These are phyloP conservation scores for Perdita meconis DNA, from an alignment of 2,888 invertebrate genomes.

Conservation along the genomic window DNA sequence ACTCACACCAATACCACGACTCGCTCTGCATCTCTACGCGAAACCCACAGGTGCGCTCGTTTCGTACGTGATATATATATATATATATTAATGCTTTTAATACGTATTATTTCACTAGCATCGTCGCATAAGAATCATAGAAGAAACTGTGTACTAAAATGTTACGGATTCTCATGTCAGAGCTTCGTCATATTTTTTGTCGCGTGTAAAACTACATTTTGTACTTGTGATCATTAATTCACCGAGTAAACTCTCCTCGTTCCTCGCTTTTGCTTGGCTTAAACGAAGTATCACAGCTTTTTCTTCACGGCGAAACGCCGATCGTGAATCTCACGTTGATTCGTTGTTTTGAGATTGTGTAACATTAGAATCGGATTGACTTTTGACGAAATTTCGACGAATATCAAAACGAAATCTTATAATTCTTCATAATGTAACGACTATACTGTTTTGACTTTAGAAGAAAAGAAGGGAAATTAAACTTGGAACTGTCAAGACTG, in stretches of 20 bases:
- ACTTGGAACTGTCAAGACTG: constrained; percentile 82
- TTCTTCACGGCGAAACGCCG: constrained; percentile 24
- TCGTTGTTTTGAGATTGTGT: constrained; percentile 4
- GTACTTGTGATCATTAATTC: constrained; percentile 31
- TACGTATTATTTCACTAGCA: constrained; percentile 27
- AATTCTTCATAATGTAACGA: constrained; percentile 46
- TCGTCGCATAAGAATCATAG: constrained; percentile 14
- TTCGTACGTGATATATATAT: constrained; percentile 63
- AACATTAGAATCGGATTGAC: constrained; percentile 15
- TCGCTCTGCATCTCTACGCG: constrained; percentile 87
- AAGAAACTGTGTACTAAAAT: constrained; percentile 8
- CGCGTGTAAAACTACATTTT: constrained; percentile 14
- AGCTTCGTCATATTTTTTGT: constrained; percentile 24
- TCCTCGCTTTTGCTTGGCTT: constrained; percentile 55
- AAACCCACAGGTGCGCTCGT: constrained; percentile 84
- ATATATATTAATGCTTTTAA: constrained; percentile 53
- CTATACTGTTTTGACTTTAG: constrained; percentile 72
- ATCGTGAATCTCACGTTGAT: constrained; percentile 17
- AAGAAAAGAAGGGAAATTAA: constrained; percentile 82
- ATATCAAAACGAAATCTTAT: constrained; percentile 4
- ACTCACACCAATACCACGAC: constrained; percentile 84
- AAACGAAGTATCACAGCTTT: constrained; percentile 28
- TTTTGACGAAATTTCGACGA: constrained; percentile 16
- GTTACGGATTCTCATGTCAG: constrained; percentile 20
- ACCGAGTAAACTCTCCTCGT: constrained; percentile 34